Base-by-base conservation (phyloP, 2,113 vertebrate species). In the Cacatua alba region DNA sequence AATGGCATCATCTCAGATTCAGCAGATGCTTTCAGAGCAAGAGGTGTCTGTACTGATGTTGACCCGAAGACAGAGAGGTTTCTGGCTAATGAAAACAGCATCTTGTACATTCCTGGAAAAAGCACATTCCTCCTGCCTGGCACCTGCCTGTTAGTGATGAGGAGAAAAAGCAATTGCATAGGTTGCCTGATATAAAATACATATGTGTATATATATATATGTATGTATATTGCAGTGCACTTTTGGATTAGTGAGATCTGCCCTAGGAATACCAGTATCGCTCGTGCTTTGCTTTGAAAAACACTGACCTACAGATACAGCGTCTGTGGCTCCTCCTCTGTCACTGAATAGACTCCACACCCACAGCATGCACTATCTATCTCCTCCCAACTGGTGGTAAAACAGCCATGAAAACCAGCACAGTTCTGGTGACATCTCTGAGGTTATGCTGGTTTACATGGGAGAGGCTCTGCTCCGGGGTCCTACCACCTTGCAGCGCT, bases 401-500 rank as follows among this genome's bases (percentile, higher is more conserved):
- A 44, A 49, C 55, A 70, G 39, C 23, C 35, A 10, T 28, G 41
- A 33, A 51, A 62, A 16, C 48, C 51, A 49, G 39, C 20, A 1
- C 21, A 2, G 43, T 24, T 62, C 51, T 55, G 49, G 18, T 43
- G 53, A 24, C 15, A 49, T 29, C 52, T 55, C 24, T 63, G 60
- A 46, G 43, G 25, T 51, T 24, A 29, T 0, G 0, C 10, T 33
- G 51, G 6, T 29, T 31, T 37, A 24, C 11, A 31, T 18, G 64
- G 17, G 26, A 0, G 29, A 37, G n/a, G 57, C 33, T 67, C 46
- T 86, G 70, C 64, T n/a, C 64, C 28, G 24, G n/a, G 17, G 17
- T 25, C 44, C 0, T 13, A 10, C 15, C 0, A 0, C 21, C 41
- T 20, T 5, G 0, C 28, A 52, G 37, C 2, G 0, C 59, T 35